Base-by-base conservation (phyloP, 2,113 vertebrate species). In the Tragelaphus scriptus region DNA sequence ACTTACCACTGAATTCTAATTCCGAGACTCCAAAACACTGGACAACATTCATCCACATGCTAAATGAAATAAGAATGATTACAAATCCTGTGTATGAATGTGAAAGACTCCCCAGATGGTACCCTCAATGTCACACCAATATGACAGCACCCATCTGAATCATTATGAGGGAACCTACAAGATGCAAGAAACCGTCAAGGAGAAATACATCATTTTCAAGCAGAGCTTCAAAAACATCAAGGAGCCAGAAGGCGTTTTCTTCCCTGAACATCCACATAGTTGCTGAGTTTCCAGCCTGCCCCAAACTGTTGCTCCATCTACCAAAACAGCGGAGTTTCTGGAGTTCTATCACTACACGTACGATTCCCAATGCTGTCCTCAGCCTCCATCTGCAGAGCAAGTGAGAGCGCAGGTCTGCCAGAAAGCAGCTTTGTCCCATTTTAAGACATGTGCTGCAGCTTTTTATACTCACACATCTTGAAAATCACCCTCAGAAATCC, bases 41-140 rank as follows among this genome's bases (percentile, higher is more conserved):
- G 28, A 25, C 75, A 30, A 49, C 75, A 82, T 56, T 93, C 68
- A n/a, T 23, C 56, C 30, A 91, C 87, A 79, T 77, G 58, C 56
- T 95, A 68, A 97, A 97, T 56, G 81, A 93, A 89, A 59, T 44
- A 21, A 84, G 82, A 71, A 82, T 59, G 65, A 84, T 21, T 63
- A 36, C 32, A 95, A 93, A 95, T 91, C 88, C 32, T 51, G 65
- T 25, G 17, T 85, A 19, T 91, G 47, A 95, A 84, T 59, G 36
- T 59, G 61, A 94, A 95, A 87, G 30, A 95, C 23, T 86, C 68
- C 53, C 32, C 79, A 87, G 23, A 87, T n/a, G 53, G 65, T 36
- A 84, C 30, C 51, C 47, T 97, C 82, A 47, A 21, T 40, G 59
- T 92, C 96, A 93, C 65, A 98, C 44, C 93, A 93, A 90, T 49